A percentile compares a stretch with the other conserved stretches of the same genome.
These are phyloP conservation scores for Penaeus chinensis DNA, from an alignment of 1,140 invertebrate genomes.

Conservation along the genomic window DNA sequence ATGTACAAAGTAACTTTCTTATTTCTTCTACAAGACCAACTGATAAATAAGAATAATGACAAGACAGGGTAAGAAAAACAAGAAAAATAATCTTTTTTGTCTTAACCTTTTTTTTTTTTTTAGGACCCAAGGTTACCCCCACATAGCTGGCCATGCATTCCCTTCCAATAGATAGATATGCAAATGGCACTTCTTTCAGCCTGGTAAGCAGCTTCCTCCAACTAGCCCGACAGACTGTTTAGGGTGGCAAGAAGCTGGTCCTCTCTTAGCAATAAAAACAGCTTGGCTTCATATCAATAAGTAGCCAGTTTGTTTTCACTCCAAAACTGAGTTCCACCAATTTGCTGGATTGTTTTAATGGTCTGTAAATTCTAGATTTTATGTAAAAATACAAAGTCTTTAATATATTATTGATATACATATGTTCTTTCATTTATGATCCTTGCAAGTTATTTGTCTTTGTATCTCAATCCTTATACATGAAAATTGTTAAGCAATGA, in stretches of 20 bases:
- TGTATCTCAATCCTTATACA: no score
- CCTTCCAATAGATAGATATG: not conserved
- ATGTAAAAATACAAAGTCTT: constrained; percentile 58
- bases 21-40: no score
- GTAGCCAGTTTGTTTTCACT: constrained; percentile 48
- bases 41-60: no score
- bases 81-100: no score
- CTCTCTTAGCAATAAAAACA: constrained; percentile 49
- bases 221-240: constrained; percentile 21
- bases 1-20: no score
- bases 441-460: no score
- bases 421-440: not conserved
- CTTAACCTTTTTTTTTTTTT: not conserved
- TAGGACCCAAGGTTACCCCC: not conserved
- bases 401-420: constrained; percentile 59
- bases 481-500: no score
- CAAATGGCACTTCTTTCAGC: constrained; percentile 21
- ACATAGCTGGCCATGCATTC: not conserved
- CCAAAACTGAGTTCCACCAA: constrained; percentile 46
- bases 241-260: constrained; percentile 32
- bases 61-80: no score
- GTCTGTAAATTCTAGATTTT: constrained; percentile 58
- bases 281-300: constrained; percentile 46
- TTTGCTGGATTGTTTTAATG: constrained; percentile 55
- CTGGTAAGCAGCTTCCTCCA: constrained; percentile 22